phyloP scores from a whole-genome alignment of 2,113 vertebrate species.

The Cinclus mexicanus region DNA sequence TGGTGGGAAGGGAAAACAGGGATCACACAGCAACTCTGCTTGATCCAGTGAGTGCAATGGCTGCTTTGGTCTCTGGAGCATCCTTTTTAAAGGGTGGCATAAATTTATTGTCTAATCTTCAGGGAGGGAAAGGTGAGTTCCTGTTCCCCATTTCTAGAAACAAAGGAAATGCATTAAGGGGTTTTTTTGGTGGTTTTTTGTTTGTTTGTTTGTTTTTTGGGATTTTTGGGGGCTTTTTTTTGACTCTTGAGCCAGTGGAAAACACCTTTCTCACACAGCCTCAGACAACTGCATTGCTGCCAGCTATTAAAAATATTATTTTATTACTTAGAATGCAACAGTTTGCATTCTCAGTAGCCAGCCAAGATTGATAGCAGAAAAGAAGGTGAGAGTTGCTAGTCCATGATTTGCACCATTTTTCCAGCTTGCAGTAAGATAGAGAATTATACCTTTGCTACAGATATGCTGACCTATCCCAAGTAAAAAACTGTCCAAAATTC shows the following conservation, averaged over 20 bases:
- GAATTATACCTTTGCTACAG: background rate
- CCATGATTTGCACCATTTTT: rapidly evolving
- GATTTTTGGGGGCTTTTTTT: too few relatives aligned
- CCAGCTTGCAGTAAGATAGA: background rate
- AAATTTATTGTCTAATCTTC: background rate
- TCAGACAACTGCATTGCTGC: background rate
- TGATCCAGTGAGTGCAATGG: background rate
- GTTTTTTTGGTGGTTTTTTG: too few relatives aligned
- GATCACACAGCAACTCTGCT: background rate
- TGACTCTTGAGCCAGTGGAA: background rate
- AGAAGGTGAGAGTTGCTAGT: background rate
- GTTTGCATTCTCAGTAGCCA: background rate
- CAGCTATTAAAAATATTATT: background rate
- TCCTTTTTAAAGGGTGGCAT: background rate
- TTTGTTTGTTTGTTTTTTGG: too few relatives aligned
- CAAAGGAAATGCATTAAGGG: background rate
- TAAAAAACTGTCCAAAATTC: background rate
- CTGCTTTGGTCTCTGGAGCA: background rate
- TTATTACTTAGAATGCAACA: background rate
- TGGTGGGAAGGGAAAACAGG: background rate
- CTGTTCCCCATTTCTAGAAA: background rate
- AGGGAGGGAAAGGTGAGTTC: background rate
- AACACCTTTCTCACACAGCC: background rate
- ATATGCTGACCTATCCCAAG: background rate
- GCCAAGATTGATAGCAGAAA: background rate